Evolutionary conservation across 1,140 invertebrate genomes (phyloP).

Genomic region (Radopholus similis): DNA sequence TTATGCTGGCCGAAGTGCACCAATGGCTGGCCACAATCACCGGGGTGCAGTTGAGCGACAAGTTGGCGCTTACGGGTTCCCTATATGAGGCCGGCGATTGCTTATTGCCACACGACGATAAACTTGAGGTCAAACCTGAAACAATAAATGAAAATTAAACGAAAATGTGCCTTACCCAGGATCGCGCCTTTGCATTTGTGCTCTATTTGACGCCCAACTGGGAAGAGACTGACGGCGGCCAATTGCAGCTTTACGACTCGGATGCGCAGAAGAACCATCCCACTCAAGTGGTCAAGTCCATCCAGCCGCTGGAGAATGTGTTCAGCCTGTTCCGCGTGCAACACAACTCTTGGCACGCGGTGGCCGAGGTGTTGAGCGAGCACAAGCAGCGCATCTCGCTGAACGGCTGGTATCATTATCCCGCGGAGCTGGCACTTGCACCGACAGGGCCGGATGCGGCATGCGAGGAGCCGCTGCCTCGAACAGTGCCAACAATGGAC

Average conservation of each 20-base stretch:
- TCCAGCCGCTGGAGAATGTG: conserved; percentile 35
- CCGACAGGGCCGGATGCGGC: conserved; percentile 14
- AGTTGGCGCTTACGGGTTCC: conserved; percentile 39
- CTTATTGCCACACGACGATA: conserved; percentile 27
- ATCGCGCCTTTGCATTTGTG: conserved; percentile 42
- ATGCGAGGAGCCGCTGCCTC: conserved; percentile 16
- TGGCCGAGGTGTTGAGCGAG: conserved; percentile 36
- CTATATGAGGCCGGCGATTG: conserved; percentile 15
- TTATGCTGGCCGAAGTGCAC: conserved; percentile 20
- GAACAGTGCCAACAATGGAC: conserved; percentile 20
- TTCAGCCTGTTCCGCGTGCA: conserved; percentile 43
- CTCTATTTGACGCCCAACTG: conserved; percentile 34
- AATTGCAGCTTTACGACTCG: conserved; percentile 30
- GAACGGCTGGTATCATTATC: conserved; percentile 51
- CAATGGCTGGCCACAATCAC: conserved; percentile 32
- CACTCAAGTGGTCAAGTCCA: conserved; percentile 15
- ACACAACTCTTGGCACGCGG: conserved; percentile 45
- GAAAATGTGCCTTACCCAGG: not conserved
- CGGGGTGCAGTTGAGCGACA: conserved; percentile 31
- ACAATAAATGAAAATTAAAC: not conserved
- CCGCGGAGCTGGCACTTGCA: conserved; percentile 23
- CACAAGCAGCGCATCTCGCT: conserved; percentile 39
- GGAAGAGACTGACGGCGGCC: conserved; percentile 31
- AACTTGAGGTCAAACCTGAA: conserved; percentile 30
- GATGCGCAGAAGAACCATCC: conserved; percentile 28